A percentile compares a stretch with the other conserved stretches of the same genome.
phyloP scores from a whole-genome alignment of 2,113 vertebrate species.

The Amphiprion ocellaris region DNA sequence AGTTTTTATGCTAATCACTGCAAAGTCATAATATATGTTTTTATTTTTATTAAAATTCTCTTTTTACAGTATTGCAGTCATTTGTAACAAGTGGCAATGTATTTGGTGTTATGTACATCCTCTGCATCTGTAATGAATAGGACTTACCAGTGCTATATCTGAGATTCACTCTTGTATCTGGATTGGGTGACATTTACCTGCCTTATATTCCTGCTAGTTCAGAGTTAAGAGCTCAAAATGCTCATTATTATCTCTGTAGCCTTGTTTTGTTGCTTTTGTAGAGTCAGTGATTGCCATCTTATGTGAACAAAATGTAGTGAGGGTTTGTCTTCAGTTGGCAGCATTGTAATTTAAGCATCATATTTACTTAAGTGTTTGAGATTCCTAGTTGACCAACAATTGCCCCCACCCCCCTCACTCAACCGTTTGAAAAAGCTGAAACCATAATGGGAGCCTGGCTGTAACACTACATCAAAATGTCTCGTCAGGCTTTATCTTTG shows the following conservation, averaged over 20 bases:
- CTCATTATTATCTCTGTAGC: not conserved
- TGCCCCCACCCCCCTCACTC: constrained; percentile 40
- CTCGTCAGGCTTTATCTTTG: constrained; percentile 13
- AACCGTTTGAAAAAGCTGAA: constrained; percentile 21
- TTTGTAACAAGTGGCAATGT: not conserved
- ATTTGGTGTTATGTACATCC: too few relatives aligned
- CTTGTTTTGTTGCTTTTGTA: constrained; percentile 1
- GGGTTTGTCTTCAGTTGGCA: not conserved
- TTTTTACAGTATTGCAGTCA: not conserved
- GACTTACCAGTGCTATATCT: not conserved
- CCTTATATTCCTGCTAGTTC: not conserved
- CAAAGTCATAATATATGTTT: too few relatives aligned
- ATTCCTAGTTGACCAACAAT: constrained; percentile 17
- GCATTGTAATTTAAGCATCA: not conserved
- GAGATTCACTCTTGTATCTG: not conserved
- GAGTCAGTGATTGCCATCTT: not conserved
- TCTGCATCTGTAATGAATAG: not conserved
- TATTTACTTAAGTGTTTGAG: constrained; percentile 25
- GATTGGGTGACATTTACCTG: not conserved
- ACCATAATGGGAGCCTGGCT: not conserved
- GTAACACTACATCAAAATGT: constrained; percentile 9
- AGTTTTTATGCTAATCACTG: not conserved
- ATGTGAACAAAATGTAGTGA: not conserved
- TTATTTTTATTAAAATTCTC: not conserved
- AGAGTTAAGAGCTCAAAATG: not conserved